Conservation (phyloP, 2,888 invertebrate genomes). For the Acheta domesticus region DNA sequence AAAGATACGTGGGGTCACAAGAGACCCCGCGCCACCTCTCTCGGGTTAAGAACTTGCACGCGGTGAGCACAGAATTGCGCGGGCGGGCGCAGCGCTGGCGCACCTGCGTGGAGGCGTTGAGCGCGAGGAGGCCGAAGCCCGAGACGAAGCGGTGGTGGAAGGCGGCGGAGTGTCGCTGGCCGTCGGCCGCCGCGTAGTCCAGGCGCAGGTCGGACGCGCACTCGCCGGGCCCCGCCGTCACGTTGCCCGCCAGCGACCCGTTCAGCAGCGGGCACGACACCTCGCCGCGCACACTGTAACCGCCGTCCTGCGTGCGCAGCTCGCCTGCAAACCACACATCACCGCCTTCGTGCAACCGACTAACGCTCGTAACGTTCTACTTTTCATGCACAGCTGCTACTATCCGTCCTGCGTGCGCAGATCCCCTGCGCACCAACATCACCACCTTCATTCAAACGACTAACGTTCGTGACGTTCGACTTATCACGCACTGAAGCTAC, state of each 20-base stretch:
- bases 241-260: neutral
- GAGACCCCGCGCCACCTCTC: no score
- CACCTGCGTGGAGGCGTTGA: neutral
- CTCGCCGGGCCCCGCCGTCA: neutral
- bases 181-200: neutral
- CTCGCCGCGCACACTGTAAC: neutral
- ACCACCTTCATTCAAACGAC: no score
- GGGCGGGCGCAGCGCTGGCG: neutral
- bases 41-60: no score
- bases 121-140: neutral
- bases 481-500: no score
- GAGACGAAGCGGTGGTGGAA: neutral
- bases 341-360: neutral
- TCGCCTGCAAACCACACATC: neutral
- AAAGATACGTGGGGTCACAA: no score
- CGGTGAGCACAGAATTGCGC: no score
- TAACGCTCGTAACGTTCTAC: neutral
- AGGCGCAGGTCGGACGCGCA: neutral
- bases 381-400: no score
- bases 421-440: neutral
- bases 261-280: neutral
- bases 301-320: neutral
- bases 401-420: neutral
- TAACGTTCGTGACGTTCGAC: no score
- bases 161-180: neutral